Base-by-base conservation (phyloP, 2,888 invertebrate species). In the Lampropteryx suffumata region DNA sequence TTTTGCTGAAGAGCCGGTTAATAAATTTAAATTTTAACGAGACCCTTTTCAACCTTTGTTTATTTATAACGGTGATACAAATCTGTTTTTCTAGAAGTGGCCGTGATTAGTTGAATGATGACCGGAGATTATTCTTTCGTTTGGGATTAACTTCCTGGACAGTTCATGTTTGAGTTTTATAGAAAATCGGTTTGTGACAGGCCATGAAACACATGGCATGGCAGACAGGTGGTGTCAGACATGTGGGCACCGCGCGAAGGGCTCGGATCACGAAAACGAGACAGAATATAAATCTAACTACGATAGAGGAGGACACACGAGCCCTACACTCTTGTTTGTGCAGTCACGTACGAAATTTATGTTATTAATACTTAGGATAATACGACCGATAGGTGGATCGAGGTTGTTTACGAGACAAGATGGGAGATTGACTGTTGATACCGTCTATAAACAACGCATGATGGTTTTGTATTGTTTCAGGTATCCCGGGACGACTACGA, bases 401-500 rank as follows among this genome's bases (percentile, higher is more conserved):
- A 53, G 50, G 53, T 66, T 60, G 67, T 73, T 71, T 69, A 71
- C 65, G 64, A 33, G 65, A 61, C 65, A 61, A 54, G 17, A 37
- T 44, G 29, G 34, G 28, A 57, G 54, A 54, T 54, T 32, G 41
- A 50, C 33, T 12, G 36, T 17, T 21, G 52, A 64, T 57, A 62
- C 56, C 39, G 41, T 44, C 50, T 42, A 64, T 50, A 71, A 59
- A 67, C 50, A 48, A 42, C 35, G 59, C 50, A 64, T 64, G 41
- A 29, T 39, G 40, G 12, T 32, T 53, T 73, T 70, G 47, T 76
- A 48, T 75, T 64, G 59, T 84, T 85, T 41, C 88, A 89, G 90
- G 83, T 89, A 69, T 89, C 90, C 64, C 71, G 88, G 62, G 90
- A 90, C 55, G 89, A 89, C 70, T 86, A 85, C 73, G 89, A 88